A percentile compares a stretch with the other conserved stretches of the same genome.
Evolutionary conservation across 2,888 invertebrate genomes (phyloP).

Genomic region (Melanargia galathea): DNA sequence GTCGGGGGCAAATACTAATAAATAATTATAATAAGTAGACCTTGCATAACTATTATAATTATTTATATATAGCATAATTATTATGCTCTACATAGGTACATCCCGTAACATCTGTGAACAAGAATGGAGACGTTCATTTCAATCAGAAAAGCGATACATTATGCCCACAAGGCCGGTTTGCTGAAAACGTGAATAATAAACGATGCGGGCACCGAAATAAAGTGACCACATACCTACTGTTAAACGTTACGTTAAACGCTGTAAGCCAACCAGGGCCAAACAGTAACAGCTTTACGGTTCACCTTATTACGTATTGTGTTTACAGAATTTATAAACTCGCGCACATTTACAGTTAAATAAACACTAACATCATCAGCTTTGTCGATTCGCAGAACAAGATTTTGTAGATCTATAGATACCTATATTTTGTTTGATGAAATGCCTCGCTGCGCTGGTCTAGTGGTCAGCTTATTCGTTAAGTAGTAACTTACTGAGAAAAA

Average conservation of each 20-base stretch:
- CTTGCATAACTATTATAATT: too few relatives aligned
- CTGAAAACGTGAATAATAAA: conserved; percentile 23
- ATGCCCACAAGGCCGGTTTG: conserved; percentile 20
- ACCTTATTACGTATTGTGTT: not conserved
- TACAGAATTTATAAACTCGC: conserved; percentile 3
- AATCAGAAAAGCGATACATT: conserved; percentile 13
- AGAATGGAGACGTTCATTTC: not conserved
- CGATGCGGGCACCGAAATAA: conserved; percentile 25
- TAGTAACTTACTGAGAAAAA: too few relatives aligned
- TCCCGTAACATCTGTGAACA: not conserved
- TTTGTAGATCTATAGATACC: too few relatives aligned
- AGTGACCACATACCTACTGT: conserved; percentile 8
- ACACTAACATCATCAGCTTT: too few relatives aligned
- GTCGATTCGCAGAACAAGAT: too few relatives aligned
- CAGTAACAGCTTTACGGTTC: conserved; percentile 5
- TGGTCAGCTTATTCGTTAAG: too few relatives aligned
- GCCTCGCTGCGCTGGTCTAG: too few relatives aligned
- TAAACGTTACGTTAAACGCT: not conserved
- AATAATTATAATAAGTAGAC: too few relatives aligned
- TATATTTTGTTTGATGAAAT: too few relatives aligned
- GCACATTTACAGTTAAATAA: too few relatives aligned
- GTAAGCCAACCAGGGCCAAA: not conserved
- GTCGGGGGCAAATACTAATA: too few relatives aligned
- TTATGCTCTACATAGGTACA: not conserved
- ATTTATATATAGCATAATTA: not conserved